A percentile compares a stretch with the other conserved stretches of the same genome.
These are phyloP conservation scores for Pangasius mekongensis DNA, from an alignment of 2,797 vertebrate species.

Conservation along the genomic window DNA sequence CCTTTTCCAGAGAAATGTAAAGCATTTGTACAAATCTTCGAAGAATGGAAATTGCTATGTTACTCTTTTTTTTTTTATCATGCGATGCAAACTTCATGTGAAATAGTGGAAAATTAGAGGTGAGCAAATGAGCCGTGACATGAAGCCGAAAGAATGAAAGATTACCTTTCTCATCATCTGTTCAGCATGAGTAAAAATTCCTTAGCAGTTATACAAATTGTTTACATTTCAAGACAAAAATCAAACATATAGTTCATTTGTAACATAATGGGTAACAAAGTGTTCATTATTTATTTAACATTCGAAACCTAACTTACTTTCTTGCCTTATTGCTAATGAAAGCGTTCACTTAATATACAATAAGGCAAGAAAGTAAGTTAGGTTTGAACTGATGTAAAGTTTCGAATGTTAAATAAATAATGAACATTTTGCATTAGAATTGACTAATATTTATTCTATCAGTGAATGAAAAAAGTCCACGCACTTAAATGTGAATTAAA, in stretches of 20 bases:
- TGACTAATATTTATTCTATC: not conserved
- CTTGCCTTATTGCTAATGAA: not conserved
- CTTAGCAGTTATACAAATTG: not conserved
- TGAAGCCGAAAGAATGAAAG: slow-evolving; percentile 21
- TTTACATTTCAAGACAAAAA: not conserved
- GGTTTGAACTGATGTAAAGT: not conserved
- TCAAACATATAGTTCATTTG: not conserved
- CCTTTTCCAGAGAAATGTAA: not conserved
- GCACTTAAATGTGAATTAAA: not conserved
- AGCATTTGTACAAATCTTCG: not conserved
- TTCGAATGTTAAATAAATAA: not conserved
- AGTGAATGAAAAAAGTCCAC: not conserved
- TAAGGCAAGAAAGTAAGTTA: not conserved
- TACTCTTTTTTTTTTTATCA: not conserved
- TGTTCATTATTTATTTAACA: too few species aligned
- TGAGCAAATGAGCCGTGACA: slow-evolving; percentile 1
- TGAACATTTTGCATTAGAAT: too few species aligned
- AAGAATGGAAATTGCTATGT: not conserved
- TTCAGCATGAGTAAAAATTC: slow-evolving; percentile 5
- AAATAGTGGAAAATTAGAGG: not conserved
- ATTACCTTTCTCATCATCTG: slow-evolving; percentile 49
- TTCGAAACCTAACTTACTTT: too few species aligned
- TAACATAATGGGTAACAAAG: not conserved
- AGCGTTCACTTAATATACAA: not conserved
- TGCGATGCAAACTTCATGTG: not conserved